Evolutionary conservation across 2,113 vertebrate genomes (phyloP).

Genomic region (Struthio camelus): DNA sequence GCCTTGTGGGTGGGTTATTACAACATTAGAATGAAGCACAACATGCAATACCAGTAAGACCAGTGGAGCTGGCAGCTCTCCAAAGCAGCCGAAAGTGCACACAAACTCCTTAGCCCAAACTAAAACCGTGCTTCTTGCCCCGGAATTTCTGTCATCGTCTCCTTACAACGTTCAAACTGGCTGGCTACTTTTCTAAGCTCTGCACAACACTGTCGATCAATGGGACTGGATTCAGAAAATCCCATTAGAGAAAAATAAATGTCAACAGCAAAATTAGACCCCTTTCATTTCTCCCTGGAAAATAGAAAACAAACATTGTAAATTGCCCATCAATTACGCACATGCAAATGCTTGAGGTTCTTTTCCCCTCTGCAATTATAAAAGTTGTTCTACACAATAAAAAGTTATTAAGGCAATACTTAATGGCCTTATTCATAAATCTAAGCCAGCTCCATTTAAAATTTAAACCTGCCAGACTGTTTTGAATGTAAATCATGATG

Average conservation of each 20-base stretch:
- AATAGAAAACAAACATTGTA: slow-evolving; percentile 27
- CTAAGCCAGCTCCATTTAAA: slow-evolving; percentile 37
- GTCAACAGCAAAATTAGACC: slow-evolving; percentile 20
- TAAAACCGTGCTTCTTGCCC: background rate
- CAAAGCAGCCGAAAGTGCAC: background rate
- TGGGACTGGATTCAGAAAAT: background rate
- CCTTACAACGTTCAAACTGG: background rate
- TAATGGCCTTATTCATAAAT: slow-evolving; percentile 36
- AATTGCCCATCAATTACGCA: slow-evolving; percentile 56
- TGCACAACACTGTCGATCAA: background rate
- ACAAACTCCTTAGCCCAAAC: background rate
- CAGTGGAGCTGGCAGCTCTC: background rate
- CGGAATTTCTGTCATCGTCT: background rate
- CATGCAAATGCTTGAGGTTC: slow-evolving; percentile 25
- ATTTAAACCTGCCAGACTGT: slow-evolving; percentile 19
- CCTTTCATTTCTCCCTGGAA: slow-evolving; percentile 37
- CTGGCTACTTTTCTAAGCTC: background rate
- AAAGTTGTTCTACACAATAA: slow-evolving; percentile 25
- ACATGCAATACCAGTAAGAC: background rate
- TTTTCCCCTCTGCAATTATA: slow-evolving; percentile 43
- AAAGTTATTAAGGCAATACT: slow-evolving; percentile 4
- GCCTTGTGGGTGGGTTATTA: background rate
- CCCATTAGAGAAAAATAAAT: slow-evolving; percentile 18
- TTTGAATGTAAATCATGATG: background rate
- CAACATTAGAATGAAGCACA: background rate